phyloP scores from a whole-genome alignment of 2,797 vertebrate genomes.

The Bucorvus abyssinicus region DNA sequence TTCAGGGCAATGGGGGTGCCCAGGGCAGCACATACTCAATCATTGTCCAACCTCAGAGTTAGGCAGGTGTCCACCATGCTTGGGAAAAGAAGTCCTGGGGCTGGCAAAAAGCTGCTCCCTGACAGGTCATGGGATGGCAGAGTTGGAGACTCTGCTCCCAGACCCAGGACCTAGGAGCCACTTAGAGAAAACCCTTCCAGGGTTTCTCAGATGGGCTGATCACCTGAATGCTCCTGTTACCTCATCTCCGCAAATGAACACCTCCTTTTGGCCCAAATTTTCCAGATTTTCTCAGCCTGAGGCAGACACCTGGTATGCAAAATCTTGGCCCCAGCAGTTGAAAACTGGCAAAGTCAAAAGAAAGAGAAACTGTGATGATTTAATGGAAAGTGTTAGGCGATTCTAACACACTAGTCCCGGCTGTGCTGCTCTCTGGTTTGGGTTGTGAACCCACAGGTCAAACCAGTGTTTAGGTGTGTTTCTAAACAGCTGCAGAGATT shows the following conservation, averaged over 20 bases:
- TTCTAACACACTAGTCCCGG: not conserved
- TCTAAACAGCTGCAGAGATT: not conserved
- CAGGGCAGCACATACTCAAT: not conserved
- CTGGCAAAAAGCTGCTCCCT: not conserved
- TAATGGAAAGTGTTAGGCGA: not conserved
- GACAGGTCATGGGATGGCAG: rapidly evolving
- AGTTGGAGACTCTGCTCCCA: not conserved
- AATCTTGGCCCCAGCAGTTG: not conserved
- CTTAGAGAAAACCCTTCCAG: not conserved
- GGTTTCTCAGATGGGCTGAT: not conserved
- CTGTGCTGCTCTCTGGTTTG: not conserved
- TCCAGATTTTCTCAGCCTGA: not conserved
- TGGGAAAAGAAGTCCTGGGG: not conserved
- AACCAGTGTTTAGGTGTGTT: not conserved
- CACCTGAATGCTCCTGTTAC: not conserved
- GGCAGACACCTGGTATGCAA: not conserved
- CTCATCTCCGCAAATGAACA: not conserved
- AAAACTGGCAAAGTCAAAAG: not conserved
- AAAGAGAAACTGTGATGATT: not conserved
- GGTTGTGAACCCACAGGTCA: not conserved
- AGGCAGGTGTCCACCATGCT: not conserved
- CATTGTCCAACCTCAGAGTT: too few species aligned
- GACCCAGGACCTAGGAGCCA: not conserved
- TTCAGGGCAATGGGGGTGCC: not conserved
- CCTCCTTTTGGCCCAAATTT: not conserved